Percentiles rank a stretch among this genome's conserved stretches.
Conservation (phyloP, 2,113 vertebrate species). For the Tenebrosternarchus preto region DNA sequence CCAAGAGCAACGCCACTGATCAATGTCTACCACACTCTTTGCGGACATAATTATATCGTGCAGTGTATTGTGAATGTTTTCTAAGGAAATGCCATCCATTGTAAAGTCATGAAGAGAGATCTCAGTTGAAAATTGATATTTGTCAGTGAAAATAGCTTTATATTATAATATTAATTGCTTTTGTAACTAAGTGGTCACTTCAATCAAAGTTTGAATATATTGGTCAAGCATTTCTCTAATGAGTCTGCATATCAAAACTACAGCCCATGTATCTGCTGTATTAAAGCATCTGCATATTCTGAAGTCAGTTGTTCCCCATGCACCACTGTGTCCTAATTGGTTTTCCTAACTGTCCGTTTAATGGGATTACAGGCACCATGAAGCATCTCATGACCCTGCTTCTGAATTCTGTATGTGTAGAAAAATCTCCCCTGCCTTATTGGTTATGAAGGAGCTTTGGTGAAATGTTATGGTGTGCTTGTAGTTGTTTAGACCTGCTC, state of each 20-base stretch:
- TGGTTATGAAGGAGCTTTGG: background rate
- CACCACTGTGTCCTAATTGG: slow-evolving; percentile 36
- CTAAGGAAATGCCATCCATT: background rate
- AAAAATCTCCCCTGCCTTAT: slow-evolving; percentile 7
- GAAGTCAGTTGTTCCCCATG: slow-evolving; percentile 4
- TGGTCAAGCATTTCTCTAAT: background rate
- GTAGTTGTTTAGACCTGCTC: background rate
- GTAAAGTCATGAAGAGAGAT: background rate
- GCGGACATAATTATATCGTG: background rate
- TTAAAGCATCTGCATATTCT: background rate
- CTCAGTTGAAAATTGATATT: background rate
- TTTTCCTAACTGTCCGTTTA: slow-evolving; percentile 45
- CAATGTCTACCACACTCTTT: background rate
- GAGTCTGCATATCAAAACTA: background rate
- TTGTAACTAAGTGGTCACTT: too few relatives aligned
- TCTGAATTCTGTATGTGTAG: slow-evolving; percentile 12
- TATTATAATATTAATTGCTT: background rate
- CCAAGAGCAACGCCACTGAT: background rate
- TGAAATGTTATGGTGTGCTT: background rate
- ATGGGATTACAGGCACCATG: slow-evolving; percentile 49
- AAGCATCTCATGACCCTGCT: slow-evolving; percentile 34
- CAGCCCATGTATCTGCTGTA: background rate
- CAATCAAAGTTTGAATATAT: background rate
- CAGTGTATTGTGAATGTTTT: background rate
- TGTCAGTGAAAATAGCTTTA: background rate